phyloP scores from a whole-genome alignment of 1,140 invertebrate genomes.

The Atta colombica region DNA sequence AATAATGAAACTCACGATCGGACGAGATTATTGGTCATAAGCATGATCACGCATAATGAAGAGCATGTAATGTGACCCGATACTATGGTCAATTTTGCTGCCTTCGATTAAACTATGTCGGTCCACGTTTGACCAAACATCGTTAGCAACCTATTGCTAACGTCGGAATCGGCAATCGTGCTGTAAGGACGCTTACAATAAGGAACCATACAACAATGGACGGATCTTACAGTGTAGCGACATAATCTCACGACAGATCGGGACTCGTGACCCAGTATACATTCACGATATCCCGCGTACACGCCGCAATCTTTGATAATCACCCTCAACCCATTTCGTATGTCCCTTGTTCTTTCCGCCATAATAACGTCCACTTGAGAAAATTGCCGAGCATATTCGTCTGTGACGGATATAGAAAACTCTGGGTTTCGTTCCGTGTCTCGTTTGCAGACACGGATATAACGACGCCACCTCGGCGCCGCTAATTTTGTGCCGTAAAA shows the following conservation, averaged over 20 bases:
- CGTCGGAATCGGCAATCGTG: conserved; percentile 29
- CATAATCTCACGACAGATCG: conserved; percentile 61
- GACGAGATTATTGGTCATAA: background rate
- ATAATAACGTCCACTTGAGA: conserved; percentile 60
- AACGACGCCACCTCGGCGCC: conserved; percentile 11
- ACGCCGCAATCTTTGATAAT: conserved; percentile 58
- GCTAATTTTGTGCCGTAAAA: conserved; percentile 31
- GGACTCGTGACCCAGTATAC: conserved; percentile 55
- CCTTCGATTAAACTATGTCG: conserved; percentile 28
- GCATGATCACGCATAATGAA: conserved; percentile 49
- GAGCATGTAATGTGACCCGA: conserved; percentile 13
- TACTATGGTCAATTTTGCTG: conserved; percentile 14
- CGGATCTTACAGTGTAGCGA: conserved; percentile 56
- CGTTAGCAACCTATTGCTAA: conserved; percentile 24
- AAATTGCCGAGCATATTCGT: conserved; percentile 55
- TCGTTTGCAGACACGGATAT: conserved; percentile 43
- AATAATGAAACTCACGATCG: background rate
- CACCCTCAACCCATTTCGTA: conserved; percentile 51
- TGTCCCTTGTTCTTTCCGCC: conserved; percentile 55
- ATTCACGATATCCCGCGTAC: conserved; percentile 51
- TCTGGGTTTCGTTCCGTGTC: conserved; percentile 34
- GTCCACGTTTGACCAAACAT: conserved; percentile 52
- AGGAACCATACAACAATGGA: conserved; percentile 21
- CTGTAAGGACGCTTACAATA: conserved; percentile 6
- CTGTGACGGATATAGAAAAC: conserved; percentile 57